Evolutionary conservation across 2,888 invertebrate species (phyloP).

Genomic region (Drymonia ruficornis): DNA sequence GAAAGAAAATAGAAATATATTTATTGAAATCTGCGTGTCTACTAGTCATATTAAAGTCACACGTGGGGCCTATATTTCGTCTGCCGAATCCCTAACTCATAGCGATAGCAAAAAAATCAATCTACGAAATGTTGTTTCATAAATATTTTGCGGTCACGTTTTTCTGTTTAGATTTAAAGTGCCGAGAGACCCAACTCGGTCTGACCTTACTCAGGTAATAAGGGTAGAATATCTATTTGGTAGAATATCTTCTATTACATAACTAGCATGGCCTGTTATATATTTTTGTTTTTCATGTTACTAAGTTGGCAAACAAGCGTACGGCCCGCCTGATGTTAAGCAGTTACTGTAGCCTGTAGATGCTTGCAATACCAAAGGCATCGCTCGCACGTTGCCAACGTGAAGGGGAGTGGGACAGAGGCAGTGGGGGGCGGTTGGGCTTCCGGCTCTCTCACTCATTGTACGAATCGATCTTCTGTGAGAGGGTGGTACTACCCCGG

Average conservation of each 20-base stretch:
- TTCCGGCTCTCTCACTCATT: too few species aligned
- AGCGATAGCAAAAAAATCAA: constrained; percentile 4
- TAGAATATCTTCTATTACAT: not conserved
- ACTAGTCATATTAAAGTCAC: constrained; percentile 5
- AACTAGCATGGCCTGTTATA: not conserved
- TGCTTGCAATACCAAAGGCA: too few species aligned
- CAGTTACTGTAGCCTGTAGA: too few species aligned
- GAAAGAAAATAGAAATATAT: constrained; percentile 3
- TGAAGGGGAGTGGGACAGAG: too few species aligned
- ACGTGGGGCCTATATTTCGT: constrained; percentile 9
- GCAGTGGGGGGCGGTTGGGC: too few species aligned
- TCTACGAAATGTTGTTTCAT: constrained; percentile 3
- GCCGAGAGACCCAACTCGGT: not conserved
- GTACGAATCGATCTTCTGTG: too few species aligned
- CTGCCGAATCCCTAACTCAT: constrained; percentile 2
- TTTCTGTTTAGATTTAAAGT: not conserved
- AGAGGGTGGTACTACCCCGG: too few species aligned
- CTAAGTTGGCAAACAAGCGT: too few species aligned
- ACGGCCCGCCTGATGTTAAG: too few species aligned
- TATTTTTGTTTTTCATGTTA: not conserved
- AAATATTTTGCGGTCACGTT: constrained; percentile 1
- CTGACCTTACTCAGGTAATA: constrained; percentile 3
- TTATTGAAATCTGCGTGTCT: constrained; percentile 3
- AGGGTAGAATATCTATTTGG: constrained; percentile 5
- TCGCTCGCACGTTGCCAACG: too few species aligned